Percentiles rank a stretch among this genome's conserved stretches.
Evolutionary conservation across 2,888 invertebrate species (phyloP).

Genomic region (Eucera pruinosa): DNA sequence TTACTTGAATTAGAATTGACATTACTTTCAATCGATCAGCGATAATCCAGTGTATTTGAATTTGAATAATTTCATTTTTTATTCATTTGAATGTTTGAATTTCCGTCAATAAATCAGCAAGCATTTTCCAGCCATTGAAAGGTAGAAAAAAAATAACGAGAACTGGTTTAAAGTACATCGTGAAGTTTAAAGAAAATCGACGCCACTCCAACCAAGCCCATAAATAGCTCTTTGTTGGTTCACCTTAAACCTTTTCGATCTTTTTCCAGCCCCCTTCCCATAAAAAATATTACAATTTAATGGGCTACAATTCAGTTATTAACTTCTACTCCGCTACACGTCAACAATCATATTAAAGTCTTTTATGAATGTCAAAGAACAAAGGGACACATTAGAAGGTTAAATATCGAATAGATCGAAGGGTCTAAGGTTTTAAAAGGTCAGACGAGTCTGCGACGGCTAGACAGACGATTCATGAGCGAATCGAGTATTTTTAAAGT

Average conservation of each 20-base stretch:
- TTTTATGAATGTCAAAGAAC: neutral
- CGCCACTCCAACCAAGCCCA: slow-evolving; percentile 10
- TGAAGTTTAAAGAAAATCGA: slow-evolving; percentile 57
- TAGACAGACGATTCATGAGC: slow-evolving; percentile 42
- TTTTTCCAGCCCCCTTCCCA: slow-evolving; percentile 62
- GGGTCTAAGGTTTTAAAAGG: neutral
- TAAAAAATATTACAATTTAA: slow-evolving; percentile 23
- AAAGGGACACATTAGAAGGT: neutral
- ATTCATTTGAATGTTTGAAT: too few relatives aligned
- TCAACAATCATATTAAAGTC: too few relatives aligned
- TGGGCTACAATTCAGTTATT: too few relatives aligned
- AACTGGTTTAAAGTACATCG: slow-evolving; percentile 21
- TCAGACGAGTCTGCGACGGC: slow-evolving; percentile 25
- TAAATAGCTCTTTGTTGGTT: slow-evolving; percentile 19
- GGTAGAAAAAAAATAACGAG: slow-evolving; percentile 26
- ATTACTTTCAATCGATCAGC: neutral
- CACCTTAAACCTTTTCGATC: slow-evolving; percentile 38
- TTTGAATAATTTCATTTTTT: too few relatives aligned
- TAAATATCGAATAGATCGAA: neutral
- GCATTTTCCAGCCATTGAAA: slow-evolving; percentile 5
- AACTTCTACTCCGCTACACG: too few relatives aligned
- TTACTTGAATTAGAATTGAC: neutral
- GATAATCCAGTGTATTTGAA: too few relatives aligned
- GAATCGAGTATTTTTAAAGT: slow-evolving; percentile 61
- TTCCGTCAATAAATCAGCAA: too few relatives aligned